These are phyloP conservation scores for Arctopsyche grandis DNA, from an alignment of 1,140 invertebrate species.

Conservation along the genomic window DNA sequence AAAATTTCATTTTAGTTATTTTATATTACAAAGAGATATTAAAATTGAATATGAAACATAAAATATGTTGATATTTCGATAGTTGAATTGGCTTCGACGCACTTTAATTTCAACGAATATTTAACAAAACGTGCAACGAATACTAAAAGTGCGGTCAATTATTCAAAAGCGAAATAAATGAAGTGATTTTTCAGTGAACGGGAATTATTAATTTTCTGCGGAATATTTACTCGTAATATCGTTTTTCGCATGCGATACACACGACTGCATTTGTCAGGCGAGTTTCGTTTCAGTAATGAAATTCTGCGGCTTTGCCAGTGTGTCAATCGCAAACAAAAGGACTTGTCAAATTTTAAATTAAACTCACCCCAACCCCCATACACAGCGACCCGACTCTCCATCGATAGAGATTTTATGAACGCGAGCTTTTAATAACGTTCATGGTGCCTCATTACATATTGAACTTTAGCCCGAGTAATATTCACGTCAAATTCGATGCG, in stretches of 20 bases:
- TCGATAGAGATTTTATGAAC: slow-evolving; percentile 35
- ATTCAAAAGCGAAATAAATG: too few relatives aligned
- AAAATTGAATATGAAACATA: too few relatives aligned
- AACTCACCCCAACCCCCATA: neutral
- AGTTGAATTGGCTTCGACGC: too few relatives aligned
- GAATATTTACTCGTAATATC: neutral
- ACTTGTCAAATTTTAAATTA: slow-evolving; percentile 44
- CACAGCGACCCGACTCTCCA: neutral
- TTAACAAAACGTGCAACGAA: neutral
- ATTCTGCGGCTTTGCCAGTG: slow-evolving; percentile 39
- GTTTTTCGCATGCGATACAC: slow-evolving; percentile 27
- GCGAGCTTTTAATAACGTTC: neutral
- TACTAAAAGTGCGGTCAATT: too few relatives aligned
- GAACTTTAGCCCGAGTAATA: slow-evolving; percentile 7
- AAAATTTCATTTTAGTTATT: too few relatives aligned
- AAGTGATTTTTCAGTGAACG: slow-evolving; percentile 1
- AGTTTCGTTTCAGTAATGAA: slow-evolving; percentile 26
- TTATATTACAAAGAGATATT: too few relatives aligned
- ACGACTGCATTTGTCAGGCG: slow-evolving; percentile 29
- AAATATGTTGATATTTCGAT: too few relatives aligned
- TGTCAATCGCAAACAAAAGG: slow-evolving; percentile 45
- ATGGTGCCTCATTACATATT: slow-evolving; percentile 16
- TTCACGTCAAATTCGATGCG: slow-evolving; percentile 7
- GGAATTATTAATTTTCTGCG: slow-evolving; percentile 8
- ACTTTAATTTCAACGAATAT: too few relatives aligned